phyloP scores from a whole-genome alignment of 2,113 vertebrate genomes.

The Apus apus region DNA sequence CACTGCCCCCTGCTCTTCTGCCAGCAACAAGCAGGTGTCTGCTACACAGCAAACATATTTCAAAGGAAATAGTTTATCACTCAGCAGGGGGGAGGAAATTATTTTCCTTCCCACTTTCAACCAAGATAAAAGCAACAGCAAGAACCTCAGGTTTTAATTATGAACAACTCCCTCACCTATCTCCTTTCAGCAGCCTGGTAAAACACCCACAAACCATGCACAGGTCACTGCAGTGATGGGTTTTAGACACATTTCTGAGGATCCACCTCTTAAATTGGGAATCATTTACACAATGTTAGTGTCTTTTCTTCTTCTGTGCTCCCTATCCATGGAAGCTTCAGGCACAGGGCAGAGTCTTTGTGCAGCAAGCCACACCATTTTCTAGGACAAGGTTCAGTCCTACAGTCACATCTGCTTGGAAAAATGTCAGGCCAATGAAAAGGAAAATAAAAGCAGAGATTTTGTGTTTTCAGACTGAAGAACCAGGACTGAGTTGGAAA shows the following conservation, averaged over 20 bases:
- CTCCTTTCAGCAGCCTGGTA: neutral
- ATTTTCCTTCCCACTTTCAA: neutral
- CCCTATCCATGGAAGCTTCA: neutral
- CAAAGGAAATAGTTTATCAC: neutral
- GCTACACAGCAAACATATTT: neutral
- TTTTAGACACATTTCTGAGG: neutral
- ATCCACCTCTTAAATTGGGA: neutral
- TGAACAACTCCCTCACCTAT: neutral
- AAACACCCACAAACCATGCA: neutral
- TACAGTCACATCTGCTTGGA: neutral
- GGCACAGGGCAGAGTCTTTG: fast-evolving
- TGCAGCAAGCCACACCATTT: neutral
- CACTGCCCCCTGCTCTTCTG: neutral
- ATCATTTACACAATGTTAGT: neutral
- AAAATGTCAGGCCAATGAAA: neutral
- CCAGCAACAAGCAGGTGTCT: neutral
- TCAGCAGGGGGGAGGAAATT: neutral
- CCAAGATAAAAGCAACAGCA: neutral
- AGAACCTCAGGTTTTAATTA: neutral
- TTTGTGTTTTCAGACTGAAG: neutral
- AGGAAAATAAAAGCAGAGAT: neutral
- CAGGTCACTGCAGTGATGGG: neutral
- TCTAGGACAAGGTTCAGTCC: neutral
- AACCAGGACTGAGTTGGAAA: neutral
- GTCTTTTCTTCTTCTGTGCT: neutral